Evolutionary conservation across 2,888 invertebrate species (phyloP).

Genomic region (Acanthoscelides obtectus): DNA sequence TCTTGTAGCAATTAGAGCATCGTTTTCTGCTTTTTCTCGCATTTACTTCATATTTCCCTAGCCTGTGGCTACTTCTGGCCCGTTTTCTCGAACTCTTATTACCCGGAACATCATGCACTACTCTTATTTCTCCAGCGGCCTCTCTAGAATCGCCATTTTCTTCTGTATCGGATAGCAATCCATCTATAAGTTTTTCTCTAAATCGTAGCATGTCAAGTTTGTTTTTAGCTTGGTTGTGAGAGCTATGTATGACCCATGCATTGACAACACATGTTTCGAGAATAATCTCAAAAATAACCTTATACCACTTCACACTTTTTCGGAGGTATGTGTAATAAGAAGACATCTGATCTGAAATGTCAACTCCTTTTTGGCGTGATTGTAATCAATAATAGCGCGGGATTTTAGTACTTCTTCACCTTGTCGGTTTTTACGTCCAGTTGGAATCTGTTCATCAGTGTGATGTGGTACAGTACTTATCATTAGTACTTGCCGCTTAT

Average conservation of each 20-base stretch:
- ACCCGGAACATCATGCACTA: neutral
- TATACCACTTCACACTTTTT: conserved; percentile 5
- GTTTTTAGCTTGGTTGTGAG: neutral
- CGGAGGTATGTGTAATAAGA: too few species aligned
- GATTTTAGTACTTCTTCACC: neutral
- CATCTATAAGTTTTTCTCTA: neutral
- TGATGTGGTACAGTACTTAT: conserved; percentile 4
- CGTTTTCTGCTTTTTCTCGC: conserved; percentile 15
- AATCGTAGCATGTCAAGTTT: neutral
- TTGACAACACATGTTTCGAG: conserved; percentile 3
- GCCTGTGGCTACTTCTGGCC: conserved; percentile 11
- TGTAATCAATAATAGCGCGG: neutral
- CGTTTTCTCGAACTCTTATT: conserved; percentile 6
- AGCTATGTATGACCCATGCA: neutral
- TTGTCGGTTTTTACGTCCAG: neutral
- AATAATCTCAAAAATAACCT: conserved; percentile 2
- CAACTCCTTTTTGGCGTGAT: neutral
- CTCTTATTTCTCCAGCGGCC: neutral
- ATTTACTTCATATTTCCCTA: conserved; percentile 14
- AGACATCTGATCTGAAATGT: too few species aligned
- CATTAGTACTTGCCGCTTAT: conserved; percentile 15
- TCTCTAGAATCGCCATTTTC: neutral
- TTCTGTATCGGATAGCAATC: neutral
- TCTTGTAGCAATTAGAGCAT: conserved; percentile 14
- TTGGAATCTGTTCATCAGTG: neutral